These are phyloP conservation scores for Philaethria dido DNA, from an alignment of 2,888 invertebrate species.

Conservation along the genomic window DNA sequence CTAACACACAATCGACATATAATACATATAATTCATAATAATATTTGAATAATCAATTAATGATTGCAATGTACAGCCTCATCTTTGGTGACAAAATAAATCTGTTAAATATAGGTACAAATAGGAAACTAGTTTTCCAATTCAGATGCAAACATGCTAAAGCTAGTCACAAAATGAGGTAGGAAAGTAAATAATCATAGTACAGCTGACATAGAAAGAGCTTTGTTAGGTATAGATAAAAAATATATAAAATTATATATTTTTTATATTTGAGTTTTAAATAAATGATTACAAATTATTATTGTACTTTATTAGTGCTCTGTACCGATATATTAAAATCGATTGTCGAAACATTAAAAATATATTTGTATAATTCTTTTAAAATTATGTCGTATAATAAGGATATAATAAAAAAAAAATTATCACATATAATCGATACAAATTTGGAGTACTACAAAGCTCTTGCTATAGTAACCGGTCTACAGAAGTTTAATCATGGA, in stretches of 20 bases:
- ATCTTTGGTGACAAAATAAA: constrained; percentile 72
- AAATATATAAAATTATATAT: background rate
- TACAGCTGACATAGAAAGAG: constrained; percentile 13
- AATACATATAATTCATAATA: constrained; percentile 26
- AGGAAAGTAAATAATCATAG: constrained; percentile 67
- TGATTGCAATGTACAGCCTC: constrained; percentile 66
- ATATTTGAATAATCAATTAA: constrained; percentile 48
- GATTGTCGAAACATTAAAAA: background rate
- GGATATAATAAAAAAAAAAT: too few relatives aligned
- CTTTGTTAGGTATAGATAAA: background rate
- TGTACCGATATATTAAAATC: background rate
- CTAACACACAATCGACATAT: constrained; percentile 12
- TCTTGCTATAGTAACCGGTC: constrained; percentile 2
- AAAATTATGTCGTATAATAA: too few relatives aligned
- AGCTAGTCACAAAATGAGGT: constrained; percentile 78
- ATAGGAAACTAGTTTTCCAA: constrained; percentile 46
- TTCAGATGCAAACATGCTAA: constrained; percentile 61
- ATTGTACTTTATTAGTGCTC: constrained; percentile 1
- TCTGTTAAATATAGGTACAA: constrained; percentile 41
- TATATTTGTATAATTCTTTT: background rate
- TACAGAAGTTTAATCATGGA: constrained; percentile 58
- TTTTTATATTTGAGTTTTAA: background rate
- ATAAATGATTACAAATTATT: background rate
- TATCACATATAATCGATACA: background rate
- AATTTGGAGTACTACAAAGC: background rate